Conservation (phyloP, 2,113 vertebrate genomes). For the Ovibos moschatus region DNA sequence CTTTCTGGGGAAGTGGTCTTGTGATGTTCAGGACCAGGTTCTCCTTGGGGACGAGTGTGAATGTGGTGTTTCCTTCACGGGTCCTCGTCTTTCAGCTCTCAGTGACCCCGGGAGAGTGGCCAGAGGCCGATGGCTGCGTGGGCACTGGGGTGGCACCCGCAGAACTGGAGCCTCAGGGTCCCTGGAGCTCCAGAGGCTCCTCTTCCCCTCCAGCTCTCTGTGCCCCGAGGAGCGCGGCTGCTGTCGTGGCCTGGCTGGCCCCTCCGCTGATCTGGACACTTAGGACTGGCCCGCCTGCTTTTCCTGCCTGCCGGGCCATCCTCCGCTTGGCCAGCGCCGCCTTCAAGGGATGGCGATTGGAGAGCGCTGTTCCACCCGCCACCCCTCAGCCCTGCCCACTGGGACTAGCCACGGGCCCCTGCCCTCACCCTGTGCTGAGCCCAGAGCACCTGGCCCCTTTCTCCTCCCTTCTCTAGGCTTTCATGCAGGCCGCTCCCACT, state of each 20-base stretch:
- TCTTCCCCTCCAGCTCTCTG: neutral
- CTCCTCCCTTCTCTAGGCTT: neutral
- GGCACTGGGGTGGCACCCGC: accelerated
- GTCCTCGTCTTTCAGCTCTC: neutral
- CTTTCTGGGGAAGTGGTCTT: neutral
- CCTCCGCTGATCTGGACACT: neutral
- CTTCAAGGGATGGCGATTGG: neutral
- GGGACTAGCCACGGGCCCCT: accelerated
- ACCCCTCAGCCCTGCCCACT: neutral
- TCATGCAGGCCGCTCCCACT: too few species aligned
- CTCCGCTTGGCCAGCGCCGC: neutral
- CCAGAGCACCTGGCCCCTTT: neutral
- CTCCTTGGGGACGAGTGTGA: neutral
- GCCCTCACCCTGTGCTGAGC: neutral
- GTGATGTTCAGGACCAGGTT: neutral
- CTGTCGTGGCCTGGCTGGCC: neutral
- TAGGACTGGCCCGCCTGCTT: neutral
- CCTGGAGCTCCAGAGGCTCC: neutral
- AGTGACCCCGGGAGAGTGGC: neutral
- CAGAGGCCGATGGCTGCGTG: accelerated
- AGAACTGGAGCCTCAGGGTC: accelerated
- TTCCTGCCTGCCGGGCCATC: neutral
- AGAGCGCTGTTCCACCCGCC: accelerated
- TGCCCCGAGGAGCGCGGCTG: accelerated
- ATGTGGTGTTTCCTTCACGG: neutral